phyloP scores from a whole-genome alignment of 2,888 invertebrate species.

The Lasioglossum calceatum region DNA sequence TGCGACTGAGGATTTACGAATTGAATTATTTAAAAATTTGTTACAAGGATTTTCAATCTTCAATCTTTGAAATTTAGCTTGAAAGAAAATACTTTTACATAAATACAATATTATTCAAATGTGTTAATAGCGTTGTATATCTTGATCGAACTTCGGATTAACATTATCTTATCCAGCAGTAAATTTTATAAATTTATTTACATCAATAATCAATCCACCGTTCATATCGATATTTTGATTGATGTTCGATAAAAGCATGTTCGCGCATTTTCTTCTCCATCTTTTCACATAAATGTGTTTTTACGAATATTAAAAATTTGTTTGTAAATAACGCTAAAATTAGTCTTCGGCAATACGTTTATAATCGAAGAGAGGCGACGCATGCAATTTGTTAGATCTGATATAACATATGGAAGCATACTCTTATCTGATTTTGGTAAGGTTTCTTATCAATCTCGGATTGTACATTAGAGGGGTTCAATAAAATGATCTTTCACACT shows the following conservation, averaged over 20 bases:
- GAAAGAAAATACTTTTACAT: background rate
- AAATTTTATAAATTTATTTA: background rate
- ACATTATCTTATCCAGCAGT: background rate
- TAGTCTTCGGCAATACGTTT: background rate
- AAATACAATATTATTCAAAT: background rate
- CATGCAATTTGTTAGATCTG: background rate
- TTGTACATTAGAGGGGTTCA: too few relatives aligned
- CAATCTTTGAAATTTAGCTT: background rate
- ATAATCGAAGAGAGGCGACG: background rate
- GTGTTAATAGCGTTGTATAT: background rate
- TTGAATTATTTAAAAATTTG: background rate
- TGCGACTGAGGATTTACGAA: background rate
- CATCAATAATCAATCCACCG: background rate
- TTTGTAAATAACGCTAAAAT: background rate
- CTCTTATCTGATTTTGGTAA: background rate
- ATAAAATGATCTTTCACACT: background rate
- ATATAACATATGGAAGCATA: background rate
- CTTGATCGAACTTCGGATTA: background rate
- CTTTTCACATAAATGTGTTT: background rate
- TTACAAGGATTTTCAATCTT: too few relatives aligned
- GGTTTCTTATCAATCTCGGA: too few relatives aligned
- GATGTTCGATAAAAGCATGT: background rate
- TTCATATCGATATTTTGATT: background rate
- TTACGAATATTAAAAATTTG: background rate
- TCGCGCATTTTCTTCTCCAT: background rate